Evolutionary conservation across 2,797 vertebrate species (phyloP).

Genomic region (Parambassis ranga): DNA sequence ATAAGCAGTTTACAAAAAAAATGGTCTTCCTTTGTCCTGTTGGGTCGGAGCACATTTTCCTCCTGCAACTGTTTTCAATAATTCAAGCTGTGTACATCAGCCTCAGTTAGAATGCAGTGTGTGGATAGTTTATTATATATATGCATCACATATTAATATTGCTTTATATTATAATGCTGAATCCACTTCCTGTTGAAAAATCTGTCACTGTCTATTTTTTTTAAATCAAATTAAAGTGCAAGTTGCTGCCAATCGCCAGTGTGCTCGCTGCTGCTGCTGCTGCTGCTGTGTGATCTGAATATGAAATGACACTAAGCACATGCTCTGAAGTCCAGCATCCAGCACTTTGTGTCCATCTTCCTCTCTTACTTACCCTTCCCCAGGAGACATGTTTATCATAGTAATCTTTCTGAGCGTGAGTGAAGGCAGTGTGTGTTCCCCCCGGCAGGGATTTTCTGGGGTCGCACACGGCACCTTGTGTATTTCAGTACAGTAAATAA

Average conservation of each 20-base stretch:
- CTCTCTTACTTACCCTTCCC: constrained; percentile 22
- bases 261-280: neutral
- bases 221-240: constrained; percentile 30
- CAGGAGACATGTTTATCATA: constrained; percentile 40
- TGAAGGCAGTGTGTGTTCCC: constrained; percentile 3
- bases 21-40: constrained; percentile 37
- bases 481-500: constrained; percentile 39
- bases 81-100: constrained; percentile 41
- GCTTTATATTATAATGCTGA: constrained; percentile 1
- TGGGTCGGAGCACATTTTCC: constrained; percentile 35
- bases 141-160: constrained; percentile 9
- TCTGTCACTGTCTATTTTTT: neutral
- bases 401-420: constrained; percentile 19
- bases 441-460: constrained; percentile 44
- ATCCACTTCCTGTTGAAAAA: neutral
- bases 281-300: constrained; percentile 58
- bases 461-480: constrained; percentile 31
- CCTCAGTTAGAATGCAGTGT: constrained; percentile 2
- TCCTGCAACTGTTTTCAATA: constrained; percentile 33
- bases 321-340: constrained; percentile 25
- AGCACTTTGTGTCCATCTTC: constrained; percentile 38
- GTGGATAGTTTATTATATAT: constrained; percentile 11
- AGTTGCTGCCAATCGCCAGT: constrained; percentile 8
- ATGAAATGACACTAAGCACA: constrained; percentile 28
- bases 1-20: constrained; percentile 49